Conservation (phyloP, 2,113 vertebrate genomes). For the Recurvirostra avosetta region DNA sequence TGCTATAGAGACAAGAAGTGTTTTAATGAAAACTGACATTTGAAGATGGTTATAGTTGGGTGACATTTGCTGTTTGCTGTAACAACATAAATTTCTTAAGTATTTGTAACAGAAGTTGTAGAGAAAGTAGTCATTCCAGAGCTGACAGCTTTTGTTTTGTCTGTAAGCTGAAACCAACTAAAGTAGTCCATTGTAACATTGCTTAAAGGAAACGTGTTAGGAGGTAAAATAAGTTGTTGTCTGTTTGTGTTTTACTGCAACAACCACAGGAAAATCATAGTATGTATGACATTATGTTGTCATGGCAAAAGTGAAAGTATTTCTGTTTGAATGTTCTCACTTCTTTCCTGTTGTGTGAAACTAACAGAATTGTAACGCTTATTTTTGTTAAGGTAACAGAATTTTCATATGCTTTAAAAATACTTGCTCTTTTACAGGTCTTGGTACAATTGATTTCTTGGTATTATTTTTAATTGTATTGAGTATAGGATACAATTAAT, state of each 20-base stretch:
- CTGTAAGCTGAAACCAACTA: background rate
- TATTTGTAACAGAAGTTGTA: background rate
- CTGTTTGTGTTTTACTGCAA: background rate
- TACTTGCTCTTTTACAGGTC: background rate
- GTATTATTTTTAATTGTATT: background rate
- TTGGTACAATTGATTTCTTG: background rate
- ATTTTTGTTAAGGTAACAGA: background rate
- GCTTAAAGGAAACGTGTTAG: background rate
- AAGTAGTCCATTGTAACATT: background rate
- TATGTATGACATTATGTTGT: background rate
- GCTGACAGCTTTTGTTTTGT: background rate
- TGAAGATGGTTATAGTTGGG: background rate
- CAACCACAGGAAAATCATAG: background rate
- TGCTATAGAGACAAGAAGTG: background rate
- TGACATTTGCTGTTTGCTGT: background rate
- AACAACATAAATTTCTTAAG: background rate
- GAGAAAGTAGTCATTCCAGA: background rate
- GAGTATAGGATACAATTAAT: background rate
- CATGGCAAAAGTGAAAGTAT: background rate
- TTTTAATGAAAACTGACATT: background rate
- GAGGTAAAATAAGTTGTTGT: background rate
- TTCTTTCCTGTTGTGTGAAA: background rate
- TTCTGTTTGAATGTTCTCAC: background rate
- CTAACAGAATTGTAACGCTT: background rate
- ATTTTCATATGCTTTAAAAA: background rate